These are phyloP conservation scores for Nothoprocta perdicaria DNA, from an alignment of 2,113 vertebrate species.

Conservation along the genomic window DNA sequence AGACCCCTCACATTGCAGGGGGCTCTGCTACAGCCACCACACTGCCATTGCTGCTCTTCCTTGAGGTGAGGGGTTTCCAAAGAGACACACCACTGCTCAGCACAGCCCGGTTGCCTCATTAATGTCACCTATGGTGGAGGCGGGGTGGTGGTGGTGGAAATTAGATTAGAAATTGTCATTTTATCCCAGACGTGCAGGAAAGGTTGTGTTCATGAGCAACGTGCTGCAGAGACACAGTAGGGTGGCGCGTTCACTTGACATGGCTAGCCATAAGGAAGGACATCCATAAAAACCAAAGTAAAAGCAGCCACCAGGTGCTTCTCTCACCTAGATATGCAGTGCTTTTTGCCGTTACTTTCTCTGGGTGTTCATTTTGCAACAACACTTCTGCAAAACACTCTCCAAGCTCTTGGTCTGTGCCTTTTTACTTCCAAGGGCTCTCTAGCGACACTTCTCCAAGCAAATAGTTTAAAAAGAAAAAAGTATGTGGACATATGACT, in stretches of 20 bases:
- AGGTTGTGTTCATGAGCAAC: background rate
- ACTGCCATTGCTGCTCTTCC: background rate
- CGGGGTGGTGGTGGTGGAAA: background rate
- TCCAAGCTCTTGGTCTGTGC: background rate
- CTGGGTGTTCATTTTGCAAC: rapidly evolving
- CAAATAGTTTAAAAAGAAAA: background rate
- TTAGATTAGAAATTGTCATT: background rate
- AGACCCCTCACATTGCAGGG: rapidly evolving
- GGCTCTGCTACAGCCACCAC: background rate
- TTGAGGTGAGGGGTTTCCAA: background rate
- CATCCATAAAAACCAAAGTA: background rate
- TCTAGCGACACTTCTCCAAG: background rate
- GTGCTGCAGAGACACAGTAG: too few species aligned
- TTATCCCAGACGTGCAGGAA: background rate
- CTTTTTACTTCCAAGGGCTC: background rate
- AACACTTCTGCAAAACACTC: background rate
- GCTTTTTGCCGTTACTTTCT: background rate
- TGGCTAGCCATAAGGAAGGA: background rate
- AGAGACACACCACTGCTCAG: background rate
- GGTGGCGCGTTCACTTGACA: background rate
- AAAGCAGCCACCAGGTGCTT: rapidly evolving
- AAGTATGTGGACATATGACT: rapidly evolving
- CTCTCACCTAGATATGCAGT: background rate
- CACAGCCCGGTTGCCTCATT: too few species aligned
- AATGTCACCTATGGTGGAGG: background rate